phyloP scores from a whole-genome alignment of 2,888 invertebrate genomes.

The Linnaemya tessellans region DNA sequence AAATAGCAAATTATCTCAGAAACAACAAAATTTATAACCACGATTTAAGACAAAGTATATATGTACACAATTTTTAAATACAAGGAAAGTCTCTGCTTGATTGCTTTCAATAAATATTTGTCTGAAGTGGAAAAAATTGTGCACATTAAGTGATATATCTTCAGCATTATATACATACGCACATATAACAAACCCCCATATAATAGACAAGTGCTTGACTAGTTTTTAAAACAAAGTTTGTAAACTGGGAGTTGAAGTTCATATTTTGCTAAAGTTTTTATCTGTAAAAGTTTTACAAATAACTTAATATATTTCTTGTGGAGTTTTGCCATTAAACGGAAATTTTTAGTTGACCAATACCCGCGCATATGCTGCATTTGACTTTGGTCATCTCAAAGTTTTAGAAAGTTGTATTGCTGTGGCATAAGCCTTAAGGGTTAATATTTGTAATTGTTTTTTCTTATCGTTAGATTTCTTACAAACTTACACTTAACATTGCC shows the following conservation, averaged over 20 bases:
- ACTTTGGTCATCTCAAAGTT: conserved; percentile 61
- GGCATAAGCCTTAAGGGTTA: conserved; percentile 51
- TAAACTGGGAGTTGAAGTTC: conserved; percentile 21
- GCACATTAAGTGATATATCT: conserved; percentile 65
- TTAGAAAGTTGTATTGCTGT: conserved; percentile 18
- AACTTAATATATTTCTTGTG: conserved; percentile 51
- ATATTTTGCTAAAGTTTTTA: conserved; percentile 58
- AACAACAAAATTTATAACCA: too few species aligned
- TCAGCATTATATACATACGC: conserved; percentile 2
- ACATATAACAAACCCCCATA: background rate
- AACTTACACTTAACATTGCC: background rate
- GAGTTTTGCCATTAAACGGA: conserved; percentile 47
- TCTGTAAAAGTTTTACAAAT: conserved; percentile 39
- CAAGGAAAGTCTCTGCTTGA: background rate
- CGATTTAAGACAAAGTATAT: too few species aligned
- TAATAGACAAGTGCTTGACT: conserved; percentile 43
- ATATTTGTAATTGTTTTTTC: conserved; percentile 41
- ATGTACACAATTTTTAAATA: too few species aligned
- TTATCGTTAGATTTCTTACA: background rate
- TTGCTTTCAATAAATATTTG: background rate
- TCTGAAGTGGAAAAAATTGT: conserved; percentile 45
- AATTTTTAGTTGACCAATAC: conserved; percentile 62
- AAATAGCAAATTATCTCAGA: too few species aligned
- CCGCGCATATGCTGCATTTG: conserved; percentile 54
- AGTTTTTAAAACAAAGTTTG: background rate